A percentile compares a stretch with the other conserved stretches of the same genome.
Conservation (phyloP, 2,888 invertebrate genomes). For the Gryllus longicercus region DNA sequence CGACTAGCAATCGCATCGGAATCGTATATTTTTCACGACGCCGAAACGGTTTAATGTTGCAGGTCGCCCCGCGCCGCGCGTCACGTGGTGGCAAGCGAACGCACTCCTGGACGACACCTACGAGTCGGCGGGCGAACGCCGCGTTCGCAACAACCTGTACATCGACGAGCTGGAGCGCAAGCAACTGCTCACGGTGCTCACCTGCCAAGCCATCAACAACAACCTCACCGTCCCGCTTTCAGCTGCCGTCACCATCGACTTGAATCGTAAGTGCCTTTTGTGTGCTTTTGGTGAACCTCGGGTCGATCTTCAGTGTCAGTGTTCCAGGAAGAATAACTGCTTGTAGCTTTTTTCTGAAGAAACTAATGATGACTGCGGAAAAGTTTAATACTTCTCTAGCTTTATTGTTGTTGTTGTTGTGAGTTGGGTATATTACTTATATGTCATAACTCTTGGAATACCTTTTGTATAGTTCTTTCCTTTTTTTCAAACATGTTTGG, state of each 20-base stretch:
- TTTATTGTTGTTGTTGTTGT: too few relatives aligned
- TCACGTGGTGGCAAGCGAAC: slow-evolving; percentile 76
- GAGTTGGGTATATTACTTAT: too few relatives aligned
- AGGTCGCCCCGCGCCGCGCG: slow-evolving; percentile 71
- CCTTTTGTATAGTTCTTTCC: too few relatives aligned
- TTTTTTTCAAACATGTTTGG: too few relatives aligned
- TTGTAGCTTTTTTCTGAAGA: too few relatives aligned
- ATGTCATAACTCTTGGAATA: too few relatives aligned
- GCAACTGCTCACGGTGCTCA: slow-evolving; percentile 64
- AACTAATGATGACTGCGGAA: too few relatives aligned
- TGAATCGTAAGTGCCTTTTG: slow-evolving; percentile 62
- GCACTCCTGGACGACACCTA: slow-evolving; percentile 67
- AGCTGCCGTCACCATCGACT: slow-evolving; percentile 63
- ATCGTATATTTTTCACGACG: too few relatives aligned
- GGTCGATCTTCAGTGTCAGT: too few relatives aligned
- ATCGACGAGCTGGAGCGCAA: slow-evolving; percentile 65
- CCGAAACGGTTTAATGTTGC: slow-evolving; percentile 35
- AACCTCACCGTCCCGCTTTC: slow-evolving; percentile 64
- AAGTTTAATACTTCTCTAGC: too few relatives aligned
- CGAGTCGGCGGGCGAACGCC: slow-evolving; percentile 57
- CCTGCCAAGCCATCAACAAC: slow-evolving; percentile 72
- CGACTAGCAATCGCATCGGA: too few relatives aligned
- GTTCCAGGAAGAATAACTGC: too few relatives aligned
- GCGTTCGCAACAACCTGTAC: slow-evolving; percentile 64
- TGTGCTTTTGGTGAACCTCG: neutral